These are phyloP conservation scores for Paramuricea clavata DNA, from an alignment of 92 coral and sea anemone genomes.

Conservation along the genomic window DNA sequence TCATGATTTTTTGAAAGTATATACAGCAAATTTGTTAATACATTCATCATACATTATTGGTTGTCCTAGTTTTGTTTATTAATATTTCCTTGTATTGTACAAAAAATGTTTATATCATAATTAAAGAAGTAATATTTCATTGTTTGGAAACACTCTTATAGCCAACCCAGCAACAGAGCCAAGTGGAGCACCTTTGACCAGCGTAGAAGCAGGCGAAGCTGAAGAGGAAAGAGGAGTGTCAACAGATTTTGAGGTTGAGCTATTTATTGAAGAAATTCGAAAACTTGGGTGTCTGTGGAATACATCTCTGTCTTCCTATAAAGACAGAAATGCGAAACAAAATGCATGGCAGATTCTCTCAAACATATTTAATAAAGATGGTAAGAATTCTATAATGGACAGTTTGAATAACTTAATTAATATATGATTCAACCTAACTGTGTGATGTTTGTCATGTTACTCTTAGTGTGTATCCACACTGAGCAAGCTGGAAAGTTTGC, in stretches of 20 bases:
- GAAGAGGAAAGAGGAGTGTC: background rate
- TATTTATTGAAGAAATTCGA: background rate
- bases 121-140: background rate
- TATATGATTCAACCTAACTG: background rate
- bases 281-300: background rate
- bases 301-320: background rate
- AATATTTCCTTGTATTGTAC: background rate
- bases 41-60: background rate
- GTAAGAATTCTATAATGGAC: background rate
- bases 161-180: too few relatives aligned
- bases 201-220: too few relatives aligned
- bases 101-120: background rate
- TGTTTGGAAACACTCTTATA: too few relatives aligned
- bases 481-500: too few relatives aligned
- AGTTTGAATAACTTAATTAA: background rate
- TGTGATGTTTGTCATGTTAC: background rate
- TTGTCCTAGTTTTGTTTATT: background rate
- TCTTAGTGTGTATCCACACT: too few relatives aligned
- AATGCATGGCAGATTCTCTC: conserved; percentile 10
- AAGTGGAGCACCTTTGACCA: too few relatives aligned
- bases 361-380: conserved; percentile 2
- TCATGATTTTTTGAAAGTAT: too few relatives aligned
- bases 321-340: conserved; percentile 2
- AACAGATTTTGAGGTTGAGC: background rate
- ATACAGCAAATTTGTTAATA: background rate